phyloP scores from a whole-genome alignment of 2,888 invertebrate genomes.

The Platycnemis pennipes region DNA sequence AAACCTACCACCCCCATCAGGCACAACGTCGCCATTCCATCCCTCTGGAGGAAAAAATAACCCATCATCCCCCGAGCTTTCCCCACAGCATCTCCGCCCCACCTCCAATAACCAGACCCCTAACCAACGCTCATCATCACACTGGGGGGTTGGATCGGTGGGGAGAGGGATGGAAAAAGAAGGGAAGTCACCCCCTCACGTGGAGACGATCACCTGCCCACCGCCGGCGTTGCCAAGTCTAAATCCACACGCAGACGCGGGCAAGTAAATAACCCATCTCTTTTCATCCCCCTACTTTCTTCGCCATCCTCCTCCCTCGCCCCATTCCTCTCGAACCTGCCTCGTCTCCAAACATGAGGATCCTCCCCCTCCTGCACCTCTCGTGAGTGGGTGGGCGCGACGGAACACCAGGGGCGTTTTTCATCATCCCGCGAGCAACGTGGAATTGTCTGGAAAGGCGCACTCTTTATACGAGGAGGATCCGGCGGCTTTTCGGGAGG shows the following conservation, averaged over 20 bases:
- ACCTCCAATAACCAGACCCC: not conserved
- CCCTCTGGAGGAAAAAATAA: not conserved
- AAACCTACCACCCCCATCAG: not conserved
- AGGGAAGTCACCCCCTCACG: not conserved
- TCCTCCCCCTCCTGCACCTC: not conserved
- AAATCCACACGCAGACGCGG: not conserved
- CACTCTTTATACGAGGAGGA: not conserved
- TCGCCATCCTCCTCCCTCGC: not conserved
- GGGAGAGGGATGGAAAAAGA: not conserved
- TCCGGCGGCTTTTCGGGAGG: conserved; percentile 2
- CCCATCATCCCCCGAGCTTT: not conserved
- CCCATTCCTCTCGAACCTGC: not conserved
- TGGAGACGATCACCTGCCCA: conserved; percentile 57
- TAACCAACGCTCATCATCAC: not conserved
- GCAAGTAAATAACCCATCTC: not conserved
- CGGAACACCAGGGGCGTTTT: not conserved
- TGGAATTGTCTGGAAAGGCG: conserved; percentile 22
- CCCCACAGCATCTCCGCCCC: not conserved
- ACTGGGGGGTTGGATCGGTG: too few relatives aligned
- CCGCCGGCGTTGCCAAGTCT: conserved; percentile 51
- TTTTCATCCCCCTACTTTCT: not conserved
- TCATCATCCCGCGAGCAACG: conserved; percentile 7
- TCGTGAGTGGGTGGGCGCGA: not conserved
- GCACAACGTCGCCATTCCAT: not conserved
- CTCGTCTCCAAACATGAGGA: conserved; percentile 19